Evolutionary conservation across 2,888 invertebrate genomes (phyloP).

Genomic region (Lycophotia porphyrea): DNA sequence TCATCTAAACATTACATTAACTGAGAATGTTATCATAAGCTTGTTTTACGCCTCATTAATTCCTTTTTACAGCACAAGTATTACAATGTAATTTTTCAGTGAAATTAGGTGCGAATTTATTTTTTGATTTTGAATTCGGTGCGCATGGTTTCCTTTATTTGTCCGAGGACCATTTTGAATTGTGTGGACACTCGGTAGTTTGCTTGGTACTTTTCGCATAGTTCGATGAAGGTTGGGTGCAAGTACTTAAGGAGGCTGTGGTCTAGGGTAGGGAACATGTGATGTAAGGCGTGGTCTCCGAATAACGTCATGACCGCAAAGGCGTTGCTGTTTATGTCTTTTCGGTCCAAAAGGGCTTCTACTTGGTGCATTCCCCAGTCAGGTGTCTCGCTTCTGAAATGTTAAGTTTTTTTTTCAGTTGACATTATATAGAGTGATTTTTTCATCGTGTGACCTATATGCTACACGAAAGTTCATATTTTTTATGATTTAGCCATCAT

Average conservation of each 20-base stretch:
- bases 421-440: neutral
- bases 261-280: conserved; percentile 94
- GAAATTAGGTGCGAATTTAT: conserved; percentile 55
- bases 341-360: conserved; percentile 93
- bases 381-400: conserved; percentile 76
- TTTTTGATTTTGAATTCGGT: conserved; percentile 67
- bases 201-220: conserved; percentile 88
- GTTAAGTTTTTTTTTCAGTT: neutral
- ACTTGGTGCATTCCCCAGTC: conserved; percentile 95
- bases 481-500: neutral
- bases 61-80: conserved; percentile 62
- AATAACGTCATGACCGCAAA: conserved; percentile 93
- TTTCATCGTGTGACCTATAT: neutral
- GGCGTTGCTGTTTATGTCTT: conserved; percentile 91
- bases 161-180: conserved; percentile 91
- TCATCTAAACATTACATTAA: conserved; percentile 64
- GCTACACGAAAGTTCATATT: neutral
- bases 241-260: conserved; percentile 92
- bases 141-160: conserved; percentile 75
- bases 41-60: conserved; percentile 56
- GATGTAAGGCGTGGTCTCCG: conserved; percentile 94
- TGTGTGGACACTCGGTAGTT: conserved; percentile 84
- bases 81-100: conserved; percentile 60
- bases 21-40: conserved; percentile 68
- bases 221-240: conserved; percentile 85